Evolutionary conservation across 1,140 invertebrate genomes (phyloP).

Genomic region (Hylyphantes graminicola): DNA sequence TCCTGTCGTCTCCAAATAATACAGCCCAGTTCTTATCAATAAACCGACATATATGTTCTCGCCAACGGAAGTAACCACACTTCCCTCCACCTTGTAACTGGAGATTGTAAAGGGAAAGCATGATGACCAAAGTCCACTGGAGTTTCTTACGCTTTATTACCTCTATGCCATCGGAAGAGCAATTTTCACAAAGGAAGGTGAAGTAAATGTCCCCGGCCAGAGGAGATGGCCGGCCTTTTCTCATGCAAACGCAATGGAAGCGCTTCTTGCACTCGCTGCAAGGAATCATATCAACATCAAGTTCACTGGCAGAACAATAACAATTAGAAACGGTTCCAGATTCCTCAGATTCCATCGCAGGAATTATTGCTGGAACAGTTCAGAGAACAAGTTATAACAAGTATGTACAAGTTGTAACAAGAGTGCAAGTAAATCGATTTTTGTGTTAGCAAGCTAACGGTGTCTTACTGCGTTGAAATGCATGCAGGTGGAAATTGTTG

Average conservation of each 20-base stretch:
- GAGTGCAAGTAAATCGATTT: too few relatives aligned
- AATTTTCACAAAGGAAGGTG: conserved; percentile 76
- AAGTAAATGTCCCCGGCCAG: conserved; percentile 82
- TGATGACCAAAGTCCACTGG: conserved; percentile 71
- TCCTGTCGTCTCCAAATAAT: conserved; percentile 71
- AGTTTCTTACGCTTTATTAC: conserved; percentile 74
- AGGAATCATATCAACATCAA: conserved; percentile 44
- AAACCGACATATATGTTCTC: conserved; percentile 77
- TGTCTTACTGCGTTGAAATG: too few relatives aligned
- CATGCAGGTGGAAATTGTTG: too few relatives aligned
- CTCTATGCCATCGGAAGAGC: conserved; percentile 72
- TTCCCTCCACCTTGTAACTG: conserved; percentile 64
- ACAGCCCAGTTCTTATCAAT: conserved; percentile 78
- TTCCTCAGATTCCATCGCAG: background rate
- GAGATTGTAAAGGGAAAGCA: conserved; percentile 57
- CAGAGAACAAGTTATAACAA: too few relatives aligned
- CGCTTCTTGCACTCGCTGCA: conserved; percentile 42
- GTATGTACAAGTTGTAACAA: too few relatives aligned
- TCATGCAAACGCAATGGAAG: conserved; percentile 64
- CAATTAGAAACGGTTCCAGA: conserved; percentile 15
- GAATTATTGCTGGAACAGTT: background rate
- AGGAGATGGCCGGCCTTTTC: conserved; percentile 72
- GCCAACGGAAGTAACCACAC: conserved; percentile 79
- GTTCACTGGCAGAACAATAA: conserved; percentile 30
- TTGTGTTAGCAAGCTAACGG: too few relatives aligned